Evolutionary conservation across 1,140 invertebrate genomes (phyloP), one percentile per base, ranked within the genome.

Genomic region (Camponotus vicinus): DNA sequence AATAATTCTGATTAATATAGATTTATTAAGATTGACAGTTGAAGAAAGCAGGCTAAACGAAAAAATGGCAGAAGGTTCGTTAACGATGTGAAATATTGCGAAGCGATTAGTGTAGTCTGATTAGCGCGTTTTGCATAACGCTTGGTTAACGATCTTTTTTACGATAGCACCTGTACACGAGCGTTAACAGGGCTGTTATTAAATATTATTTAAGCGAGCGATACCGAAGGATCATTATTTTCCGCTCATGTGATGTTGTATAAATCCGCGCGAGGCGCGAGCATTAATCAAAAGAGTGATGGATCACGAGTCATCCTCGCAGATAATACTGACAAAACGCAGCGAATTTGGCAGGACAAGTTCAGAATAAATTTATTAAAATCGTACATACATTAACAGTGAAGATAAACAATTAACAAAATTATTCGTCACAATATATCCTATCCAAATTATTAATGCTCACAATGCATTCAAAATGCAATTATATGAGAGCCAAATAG

Each of bases 221-320:
- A 83, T 83, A 83, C 79, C 69, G 55, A 75, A 63, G 69, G 69
- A 64, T 83, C 79, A 75, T 83, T 83, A 83, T 83, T 83, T 61
- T 32, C 40, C 37, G 55, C 21, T 70, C 21, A 32, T 55, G 79
- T 37, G 57, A 32, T 13, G 32, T 55, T n/a, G 69, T 83, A 13
- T 83, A 75, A 27, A 83, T 83, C 55, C 79, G 42, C 79, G 42
- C 40, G 55, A 73, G 42, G 79, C 57, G 69, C 42, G 55, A 73
- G 8, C 69, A 83, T 83, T 63, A 83, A 83, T 83, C 79, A 83
- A 52, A 18, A 37, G 55, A 21, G 32, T 83, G 69, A 83, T 83
- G 79, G 40, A 83, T 83, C 55, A 45, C 32, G 79, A 73, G n/a
- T 75, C 42, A 37, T 70, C 40, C 55, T 18, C 55, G 40, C 69